Base-by-base conservation (phyloP, 1,140 invertebrate species). In the Archegozetes longisetosus region DNA sequence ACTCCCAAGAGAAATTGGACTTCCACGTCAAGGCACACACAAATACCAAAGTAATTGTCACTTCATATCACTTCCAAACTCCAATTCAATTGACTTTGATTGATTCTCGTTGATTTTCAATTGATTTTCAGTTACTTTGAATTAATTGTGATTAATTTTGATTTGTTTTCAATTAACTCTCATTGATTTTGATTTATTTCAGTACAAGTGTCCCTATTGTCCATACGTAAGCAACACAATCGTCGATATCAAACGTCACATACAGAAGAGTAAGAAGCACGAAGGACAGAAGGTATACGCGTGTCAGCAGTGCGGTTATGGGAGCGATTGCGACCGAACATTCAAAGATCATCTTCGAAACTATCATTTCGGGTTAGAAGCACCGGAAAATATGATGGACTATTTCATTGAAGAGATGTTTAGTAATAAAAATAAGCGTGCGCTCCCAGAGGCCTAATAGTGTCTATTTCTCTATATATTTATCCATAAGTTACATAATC, bases 151-250 rank as follows among this genome's bases (percentile, higher is more conserved):
- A n/a, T n/a, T n/a, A n/a, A n/a, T n/a, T n/a, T n/a, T n/a, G n/a
- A n/a, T n/a, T n/a, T n/a, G n/a, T 12, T 87, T 85, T 67, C 77
- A 75, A 51, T 78, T 79, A 26, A 76, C 79, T 64, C 73, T 79
- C 55, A 62, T 58, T 29, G 57, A 51, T 28, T 60, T 65, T 28
- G 26, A 67, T 12, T 27, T 54, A 1, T 28, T 63, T 2, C 65
- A 68, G 52, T 70, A 67, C 53, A 74, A 77, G n/a, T 80, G 80
- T 62, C 85, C 84, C 4, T 80, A 88, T 69, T 90, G 87, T 68
- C 58, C 71, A 20, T 91, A 85, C 66, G 78, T 78, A 1, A 87
- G 86, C 69, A 87, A 83, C 64, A 84, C 80, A 65, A 58, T 58
- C 13, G 24, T 58, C 14, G 57, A 58, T 46, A 58, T 58, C 24